Evolutionary conservation across 2,797 vertebrate species (phyloP), one percentile per base, ranked within the genome.

Genomic region (Gallinago stenura): DNA sequence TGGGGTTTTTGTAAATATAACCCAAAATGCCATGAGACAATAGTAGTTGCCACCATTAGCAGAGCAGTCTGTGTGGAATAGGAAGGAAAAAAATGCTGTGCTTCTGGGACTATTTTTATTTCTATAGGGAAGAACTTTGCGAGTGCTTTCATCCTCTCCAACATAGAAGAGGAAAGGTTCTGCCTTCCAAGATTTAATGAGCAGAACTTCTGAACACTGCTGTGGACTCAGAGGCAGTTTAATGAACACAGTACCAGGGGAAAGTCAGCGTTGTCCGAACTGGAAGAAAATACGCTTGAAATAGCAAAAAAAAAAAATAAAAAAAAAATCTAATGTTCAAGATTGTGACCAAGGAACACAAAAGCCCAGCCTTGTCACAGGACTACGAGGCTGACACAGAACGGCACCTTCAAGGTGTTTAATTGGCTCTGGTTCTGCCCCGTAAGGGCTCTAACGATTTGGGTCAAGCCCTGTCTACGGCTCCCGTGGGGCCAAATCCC

Each of bases 141-240:
- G 45, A 85, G 56, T 7, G 10, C 45, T 93, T 95, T 92, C 64
- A 65, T 77, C 75, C 77, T 70, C 45, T 35, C 68, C 75, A 21
- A 20, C 31, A 8, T 7, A 66, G 37, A 72, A 89, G 77, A 85
- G 60, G 69, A 94, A 90, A 87, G 61, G 68, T 33, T 89, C 87
- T 94, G 60, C 83, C 68, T 80, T 77, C 89, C 73, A 77, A 35
- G 60, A 37, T 87, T 89, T 96, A 96, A 95, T 54, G 83, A 96
- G 91, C 66, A 73, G n/a, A 48, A 53, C 80, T 90, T 87, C 25
- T 60, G 66, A 89, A 77, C 70, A 8, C 30, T 37, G 51, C 76
- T 71, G 14, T 24, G 37, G 91, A 64, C 46, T 83, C 21, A 7
- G 26, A 89, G 68, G 45, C 43, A 51, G 53, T 57, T 81, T 84